These are phyloP conservation scores for Habrosyne pyritoides DNA, from an alignment of 2,888 invertebrate genomes.

Conservation along the genomic window DNA sequence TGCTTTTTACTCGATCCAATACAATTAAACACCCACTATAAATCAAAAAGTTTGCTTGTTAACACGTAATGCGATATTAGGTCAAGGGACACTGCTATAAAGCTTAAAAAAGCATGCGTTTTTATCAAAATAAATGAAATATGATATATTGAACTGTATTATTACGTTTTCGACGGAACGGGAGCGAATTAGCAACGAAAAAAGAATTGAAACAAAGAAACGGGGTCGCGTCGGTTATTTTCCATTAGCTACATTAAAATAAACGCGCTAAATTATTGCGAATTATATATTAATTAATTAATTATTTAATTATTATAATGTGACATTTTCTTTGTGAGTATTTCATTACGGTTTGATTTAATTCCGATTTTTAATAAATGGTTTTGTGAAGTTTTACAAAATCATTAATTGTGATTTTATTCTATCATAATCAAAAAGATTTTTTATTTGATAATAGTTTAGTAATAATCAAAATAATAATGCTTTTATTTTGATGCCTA, in stretches of 20 bases:
- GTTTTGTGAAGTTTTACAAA: too few relatives aligned
- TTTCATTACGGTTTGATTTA: too few relatives aligned
- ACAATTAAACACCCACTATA: too few relatives aligned
- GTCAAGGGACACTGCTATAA: neutral
- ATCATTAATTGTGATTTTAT: too few relatives aligned
- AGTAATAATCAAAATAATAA: too few relatives aligned
- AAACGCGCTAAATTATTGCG: conserved; percentile 33
- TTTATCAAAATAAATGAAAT: neutral
- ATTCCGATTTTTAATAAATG: too few relatives aligned
- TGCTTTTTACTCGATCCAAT: too few relatives aligned
- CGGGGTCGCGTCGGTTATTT: conserved; percentile 64
- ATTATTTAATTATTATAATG: too few relatives aligned
- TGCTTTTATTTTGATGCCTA: too few relatives aligned
- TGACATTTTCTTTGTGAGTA: too few relatives aligned
- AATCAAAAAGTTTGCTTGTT: neutral
- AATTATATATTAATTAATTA: conserved; percentile 15
- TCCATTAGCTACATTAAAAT: conserved; percentile 52
- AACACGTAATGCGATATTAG: neutral
- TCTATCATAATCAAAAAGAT: too few relatives aligned
- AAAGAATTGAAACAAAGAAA: conserved; percentile 63
- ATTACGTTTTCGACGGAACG: conserved; percentile 30
- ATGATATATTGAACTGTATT: conserved; percentile 13
- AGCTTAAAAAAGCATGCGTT: neutral
- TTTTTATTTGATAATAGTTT: too few relatives aligned
- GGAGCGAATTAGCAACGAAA: conserved; percentile 35